Evolutionary conservation across 37 sponge, comb jelly and placozoan species (phyloP), one percentile per base, ranked within the genome.

Genomic region (Spongilla lacustris): DNA sequence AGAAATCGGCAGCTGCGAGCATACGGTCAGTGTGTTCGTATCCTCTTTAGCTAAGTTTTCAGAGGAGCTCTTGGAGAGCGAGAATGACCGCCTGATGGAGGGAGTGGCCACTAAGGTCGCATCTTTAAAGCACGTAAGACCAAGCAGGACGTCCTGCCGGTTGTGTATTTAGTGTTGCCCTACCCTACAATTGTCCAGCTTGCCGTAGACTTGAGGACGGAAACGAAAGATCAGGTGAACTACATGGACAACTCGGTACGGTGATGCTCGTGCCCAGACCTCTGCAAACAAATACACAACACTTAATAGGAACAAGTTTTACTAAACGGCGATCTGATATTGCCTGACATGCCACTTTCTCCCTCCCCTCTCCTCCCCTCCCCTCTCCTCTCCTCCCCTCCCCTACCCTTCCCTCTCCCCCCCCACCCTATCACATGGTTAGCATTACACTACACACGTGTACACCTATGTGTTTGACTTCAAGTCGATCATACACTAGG

Each of bases 51-150:
- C 38, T 81, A 81, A 69, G 33, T 69, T 84, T 27, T 87, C 91
- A 30, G 91, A 91, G 69, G 91, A 91, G 76, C 69, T 94, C 30
- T 28, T 91, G 49, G 95, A 91, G 84, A 81, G 66, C 71, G 92
- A 93, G 78, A 93, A 90, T 72, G 88, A 93, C 74, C 67, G 87
- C 50, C 35, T 69, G 38, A 36, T 87, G 19, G 78, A 87, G 10
- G 83, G 68, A 23, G 79, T 93, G 25, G 79, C 91, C 14, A 33
- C 14, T 11, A 93, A 93, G 67, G 85, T 90, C 6, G 36, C 88
- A 37, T 84, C 94, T 10, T 73, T 93, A 0, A 90, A 86, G 36
- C 87, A 90, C 34, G 94, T 93, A 27, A 87, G 94, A 81, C 8
- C 19, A 31, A 25, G n/a, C 23, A 0, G 50, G 13, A 5, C 27